Evolutionary conservation across 2,797 vertebrate species (phyloP), one percentile per base, ranked within the genome.

Genomic region (Gallinago stenura): DNA sequence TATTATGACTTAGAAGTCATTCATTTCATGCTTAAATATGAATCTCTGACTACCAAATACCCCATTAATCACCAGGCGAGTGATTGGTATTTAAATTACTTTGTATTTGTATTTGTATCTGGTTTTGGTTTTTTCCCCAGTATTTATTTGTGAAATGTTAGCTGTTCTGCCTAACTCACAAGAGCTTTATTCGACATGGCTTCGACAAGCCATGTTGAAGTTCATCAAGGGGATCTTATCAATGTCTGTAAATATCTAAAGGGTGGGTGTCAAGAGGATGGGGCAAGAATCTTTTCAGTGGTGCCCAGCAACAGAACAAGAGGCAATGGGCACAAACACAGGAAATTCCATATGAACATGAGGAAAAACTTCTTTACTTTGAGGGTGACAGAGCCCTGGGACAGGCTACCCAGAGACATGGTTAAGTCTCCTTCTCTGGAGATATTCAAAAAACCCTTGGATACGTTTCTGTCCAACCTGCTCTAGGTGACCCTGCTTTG

Each of bases 41-140:
- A 62, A 31, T 33, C 20, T 89, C 58, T 92, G n/a, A 69, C 7
- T 54, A 50, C 2, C 5, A 82, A 89, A 83, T 64, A 17, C 20
- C 56, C 10, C 19, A n/a, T 5, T 76, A 18, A 71, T 39, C 8
- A 24, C 1, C 4, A 43, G 24, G 9, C 3, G 81, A 22, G 20
- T 64, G 5, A 51, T 56, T 85, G 18, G 1, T 35, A 68, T 60
- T 71, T 68, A 64, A 87, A 77, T 56, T 35, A 25, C 2, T 64
- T 17, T 8, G 1, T 7, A 5, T 69, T 15, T 7, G 1, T 6
- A 4, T 69, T 86, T 66, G 25, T 0, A 10, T 81, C 57, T 21
- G 35, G 3, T 11, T 4, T 43, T 37, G 2, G 4, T 25, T 24
- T 61, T 14, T 5, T 4, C 9, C 7, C 6, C 10, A 54, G 6